Evolutionary conservation across 1,140 invertebrate genomes (phyloP), one percentile per base, ranked within the genome.

Genomic region (Lepidotrigona ventralis): DNA sequence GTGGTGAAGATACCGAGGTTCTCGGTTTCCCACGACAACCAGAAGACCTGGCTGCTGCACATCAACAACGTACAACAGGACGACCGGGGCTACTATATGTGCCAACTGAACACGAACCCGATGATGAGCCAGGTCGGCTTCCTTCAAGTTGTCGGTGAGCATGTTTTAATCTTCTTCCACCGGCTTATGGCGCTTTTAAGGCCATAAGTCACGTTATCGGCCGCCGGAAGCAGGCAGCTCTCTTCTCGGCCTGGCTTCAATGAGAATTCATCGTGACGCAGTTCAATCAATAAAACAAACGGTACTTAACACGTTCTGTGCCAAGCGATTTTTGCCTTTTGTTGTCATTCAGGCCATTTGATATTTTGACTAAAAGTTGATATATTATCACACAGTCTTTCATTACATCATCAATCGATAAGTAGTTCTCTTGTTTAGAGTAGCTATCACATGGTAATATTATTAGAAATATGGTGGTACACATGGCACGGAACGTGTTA

Each of bases 81-180:
- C 90, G 98, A 98, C 94, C 95, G 97, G 66, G 98, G 98, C 17
- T 98, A 97, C 93, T 98, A 98, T 93, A 98, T 98, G 97, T 98
- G 97, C 93, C 97, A 98, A 95, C 97, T 99, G 78, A 99, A 99
- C 93, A 98, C 98, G n/a, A 98, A 98, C 91, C 98, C 98, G 0
- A 98, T 99, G 97, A 98, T 98, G 84, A 98, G 97, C 91, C 98
- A 98, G 96, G 97, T 98, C 17, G 98, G 98, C 79, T 98, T 98
- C 92, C 95, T 99, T 11, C 97, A 99, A 95, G 98, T 99, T 83
- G 97, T 98, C 72, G 98, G 98, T 99, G 93, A 96, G 97, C 95
- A 78, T 73, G 54, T 70, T 46, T 77, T 60, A 70, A 83, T 78
- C 54, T 69, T 77, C 54, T 82, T 82, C 46, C 75, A 23, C 11